Conservation (phyloP, 2,797 vertebrate genomes). For the Chelon labrosus region DNA sequence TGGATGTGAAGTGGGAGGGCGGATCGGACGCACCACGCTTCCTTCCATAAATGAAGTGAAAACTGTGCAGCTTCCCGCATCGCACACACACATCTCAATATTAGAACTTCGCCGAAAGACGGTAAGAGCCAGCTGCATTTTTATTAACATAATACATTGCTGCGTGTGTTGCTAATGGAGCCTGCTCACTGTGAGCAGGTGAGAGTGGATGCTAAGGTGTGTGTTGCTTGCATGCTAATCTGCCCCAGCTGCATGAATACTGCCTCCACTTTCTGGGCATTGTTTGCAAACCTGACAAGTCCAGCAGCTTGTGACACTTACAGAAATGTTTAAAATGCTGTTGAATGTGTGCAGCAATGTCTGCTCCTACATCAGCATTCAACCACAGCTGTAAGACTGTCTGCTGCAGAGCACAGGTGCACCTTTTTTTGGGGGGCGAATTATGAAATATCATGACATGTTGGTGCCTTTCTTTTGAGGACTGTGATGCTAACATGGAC, state of each 20-base stretch:
- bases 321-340: neutral
- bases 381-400: neutral
- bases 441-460: neutral
- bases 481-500: neutral
- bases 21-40: conserved; percentile 80
- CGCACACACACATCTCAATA: conserved; percentile 69
- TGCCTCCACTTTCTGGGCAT: neutral
- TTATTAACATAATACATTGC: accelerated
- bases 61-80: conserved; percentile 56
- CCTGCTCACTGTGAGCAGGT: neutral
- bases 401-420: neutral
- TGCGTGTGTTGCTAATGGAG: accelerated
- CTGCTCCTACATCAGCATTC: too few species aligned
- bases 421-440: neutral
- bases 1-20: conserved; percentile 77
- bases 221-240: conserved; percentile 8
- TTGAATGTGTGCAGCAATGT: neutral
- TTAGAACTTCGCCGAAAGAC: conserved; percentile 29
- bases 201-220: neutral
- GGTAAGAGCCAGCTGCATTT: conserved; percentile 41
- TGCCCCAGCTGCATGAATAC: neutral
- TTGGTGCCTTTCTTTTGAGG: neutral
- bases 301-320: neutral
- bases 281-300: neutral
- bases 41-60: conserved; percentile 70